A percentile compares a stretch with the other conserved stretches of the same genome.
phyloP scores from a whole-genome alignment of 1,140 invertebrate genomes.

The Anagrus nilaparvatae region DNA sequence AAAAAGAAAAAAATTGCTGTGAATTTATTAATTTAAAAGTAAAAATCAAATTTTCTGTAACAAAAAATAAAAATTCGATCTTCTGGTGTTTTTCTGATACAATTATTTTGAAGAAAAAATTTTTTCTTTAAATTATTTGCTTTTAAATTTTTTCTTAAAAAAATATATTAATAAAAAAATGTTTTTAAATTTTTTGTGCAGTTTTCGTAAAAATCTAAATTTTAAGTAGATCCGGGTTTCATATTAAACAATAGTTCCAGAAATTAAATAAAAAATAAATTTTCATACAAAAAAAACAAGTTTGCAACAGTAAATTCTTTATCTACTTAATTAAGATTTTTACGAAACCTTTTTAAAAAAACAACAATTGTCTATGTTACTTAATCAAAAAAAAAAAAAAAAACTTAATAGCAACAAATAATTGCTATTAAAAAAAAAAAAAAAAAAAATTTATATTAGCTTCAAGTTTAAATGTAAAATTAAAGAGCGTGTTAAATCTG shows the following conservation, averaged over 20 bases:
- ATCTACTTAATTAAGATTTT: neutral
- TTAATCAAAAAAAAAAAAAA: neutral
- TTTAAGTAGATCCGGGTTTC: too few species aligned
- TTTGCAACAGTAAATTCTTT: neutral
- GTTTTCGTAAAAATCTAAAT: too few species aligned
- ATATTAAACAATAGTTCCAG: too few species aligned
- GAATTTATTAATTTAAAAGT: neutral
- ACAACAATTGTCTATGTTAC: neutral
- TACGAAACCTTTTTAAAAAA: neutral
- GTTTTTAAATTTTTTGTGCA: too few species aligned
- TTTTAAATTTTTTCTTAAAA: conserved; percentile 3
- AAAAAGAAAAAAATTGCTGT: too few species aligned
- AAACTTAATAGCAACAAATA: neutral
- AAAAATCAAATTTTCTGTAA: neutral
- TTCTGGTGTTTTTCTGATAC: neutral
- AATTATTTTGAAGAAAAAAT: neutral
- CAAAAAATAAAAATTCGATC: too few species aligned
- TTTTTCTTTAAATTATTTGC: neutral
- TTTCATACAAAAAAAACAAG: neutral
- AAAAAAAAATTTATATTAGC: conserved; percentile 5
- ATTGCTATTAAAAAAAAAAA: conserved; percentile 1
- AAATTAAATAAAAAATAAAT: neutral
- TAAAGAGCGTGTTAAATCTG: too few species aligned
- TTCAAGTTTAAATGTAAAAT: too few species aligned
- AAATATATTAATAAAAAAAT: neutral